Percentiles rank a stretch among this genome's conserved stretches.
Evolutionary conservation across 2,888 invertebrate genomes (phyloP).

Genomic region (Eupithecia inturbata): DNA sequence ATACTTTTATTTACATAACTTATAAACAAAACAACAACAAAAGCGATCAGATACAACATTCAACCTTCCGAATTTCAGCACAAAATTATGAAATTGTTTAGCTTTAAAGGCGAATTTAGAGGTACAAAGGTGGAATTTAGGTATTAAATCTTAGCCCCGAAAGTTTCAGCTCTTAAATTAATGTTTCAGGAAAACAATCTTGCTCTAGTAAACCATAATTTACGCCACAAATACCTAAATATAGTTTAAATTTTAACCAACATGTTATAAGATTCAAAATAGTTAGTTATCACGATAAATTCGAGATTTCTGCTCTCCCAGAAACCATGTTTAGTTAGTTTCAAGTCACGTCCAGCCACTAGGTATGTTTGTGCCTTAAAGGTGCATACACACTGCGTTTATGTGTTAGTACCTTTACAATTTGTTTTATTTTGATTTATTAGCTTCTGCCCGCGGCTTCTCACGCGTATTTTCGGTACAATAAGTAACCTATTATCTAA

Average conservation of each 20-base stretch:
- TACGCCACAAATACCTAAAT: neutral
- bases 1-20: too few species aligned
- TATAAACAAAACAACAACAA: neutral
- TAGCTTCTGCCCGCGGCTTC: too few species aligned
- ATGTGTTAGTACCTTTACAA: too few species aligned
- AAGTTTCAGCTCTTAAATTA: slow-evolving; percentile 6
- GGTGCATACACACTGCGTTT: neutral
- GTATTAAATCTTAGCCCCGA: slow-evolving; percentile 7
- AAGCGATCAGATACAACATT: neutral
- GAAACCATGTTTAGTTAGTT: neutral
- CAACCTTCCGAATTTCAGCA: slow-evolving; percentile 1
- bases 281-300: neutral
- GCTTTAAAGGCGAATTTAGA: slow-evolving; percentile 9
- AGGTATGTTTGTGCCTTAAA: neutral
- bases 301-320: neutral
- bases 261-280: neutral
- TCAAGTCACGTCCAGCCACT: neutral
- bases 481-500: too few species aligned
- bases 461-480: too few species aligned
- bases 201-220: neutral
- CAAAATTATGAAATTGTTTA: slow-evolving; percentile 18
- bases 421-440: too few species aligned
- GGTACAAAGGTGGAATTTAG: slow-evolving; percentile 18
- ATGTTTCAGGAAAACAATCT: neutral
- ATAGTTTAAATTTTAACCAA: neutral